phyloP scores from a whole-genome alignment of 2,797 vertebrate genomes.

The Geotrypetes seraphini region DNA sequence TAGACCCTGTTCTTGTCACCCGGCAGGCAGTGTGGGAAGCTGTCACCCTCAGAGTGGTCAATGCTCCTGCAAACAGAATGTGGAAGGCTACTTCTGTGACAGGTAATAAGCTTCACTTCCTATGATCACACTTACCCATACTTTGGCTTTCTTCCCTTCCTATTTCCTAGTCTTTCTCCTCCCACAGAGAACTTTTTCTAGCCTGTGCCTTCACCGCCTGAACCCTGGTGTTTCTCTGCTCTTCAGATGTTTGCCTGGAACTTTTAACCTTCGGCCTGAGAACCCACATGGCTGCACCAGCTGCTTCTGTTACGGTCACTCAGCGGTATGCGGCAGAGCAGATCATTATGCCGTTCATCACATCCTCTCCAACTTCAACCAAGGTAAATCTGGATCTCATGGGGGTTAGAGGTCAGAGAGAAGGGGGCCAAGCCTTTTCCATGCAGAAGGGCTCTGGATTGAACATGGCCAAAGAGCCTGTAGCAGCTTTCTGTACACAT shows the following conservation, averaged over 20 bases:
- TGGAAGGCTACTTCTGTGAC: slow-evolving; percentile 75
- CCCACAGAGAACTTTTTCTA: background rate
- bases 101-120: no score
- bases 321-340: slow-evolving; percentile 59
- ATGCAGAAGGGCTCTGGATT: background rate
- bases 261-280: slow-evolving; percentile 67
- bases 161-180: background rate
- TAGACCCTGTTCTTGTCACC: slow-evolving; percentile 70
- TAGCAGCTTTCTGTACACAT: background rate
- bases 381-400: no score
- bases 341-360: slow-evolving; percentile 41
- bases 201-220: background rate
- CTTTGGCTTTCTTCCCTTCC: no score
- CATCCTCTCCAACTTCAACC: slow-evolving; percentile 61
- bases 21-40: slow-evolving; percentile 54
- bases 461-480: background rate
- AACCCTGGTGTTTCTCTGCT: background rate
- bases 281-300: slow-evolving; percentile 65
- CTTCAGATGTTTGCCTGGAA: slow-evolving; percentile 75
- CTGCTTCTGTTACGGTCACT: slow-evolving; percentile 89
- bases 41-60: slow-evolving; percentile 69
- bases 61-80: slow-evolving; percentile 72
- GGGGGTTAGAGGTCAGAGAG: no score
- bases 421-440: no score
- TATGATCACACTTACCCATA: no score